A percentile compares a stretch with the other conserved stretches of the same genome.
These are phyloP conservation scores for Anas platyrhynchos DNA, from an alignment of 2,113 vertebrate genomes.

Conservation along the genomic window DNA sequence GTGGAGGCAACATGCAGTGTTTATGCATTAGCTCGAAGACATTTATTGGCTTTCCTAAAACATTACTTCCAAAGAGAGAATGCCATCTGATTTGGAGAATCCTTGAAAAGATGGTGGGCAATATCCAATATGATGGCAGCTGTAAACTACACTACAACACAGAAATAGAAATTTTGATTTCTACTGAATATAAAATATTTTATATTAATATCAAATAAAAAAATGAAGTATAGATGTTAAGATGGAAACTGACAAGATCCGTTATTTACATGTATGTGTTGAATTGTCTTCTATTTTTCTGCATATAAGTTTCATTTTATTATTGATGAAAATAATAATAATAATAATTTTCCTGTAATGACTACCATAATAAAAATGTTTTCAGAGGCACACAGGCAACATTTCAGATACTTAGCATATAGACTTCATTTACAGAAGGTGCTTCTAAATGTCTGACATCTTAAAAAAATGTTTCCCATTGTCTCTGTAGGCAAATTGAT, in stretches of 20 bases:
- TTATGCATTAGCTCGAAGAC: background rate
- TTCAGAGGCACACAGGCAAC: constrained; percentile 9
- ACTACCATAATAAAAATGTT: background rate
- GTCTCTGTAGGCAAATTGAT: background rate
- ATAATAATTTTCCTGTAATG: background rate
- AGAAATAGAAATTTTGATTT: background rate
- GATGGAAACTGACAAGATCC: background rate
- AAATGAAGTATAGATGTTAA: background rate
- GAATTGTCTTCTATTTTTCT: background rate
- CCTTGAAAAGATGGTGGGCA: background rate
- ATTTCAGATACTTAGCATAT: background rate
- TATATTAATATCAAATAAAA: background rate
- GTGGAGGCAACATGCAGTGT: background rate
- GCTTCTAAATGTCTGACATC: background rate
- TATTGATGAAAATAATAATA: background rate
- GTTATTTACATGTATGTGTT: background rate
- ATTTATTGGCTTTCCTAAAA: background rate
- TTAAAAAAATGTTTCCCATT: background rate
- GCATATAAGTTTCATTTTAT: background rate
- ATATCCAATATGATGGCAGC: background rate
- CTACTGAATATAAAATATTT: background rate
- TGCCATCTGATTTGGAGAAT: background rate
- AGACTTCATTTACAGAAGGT: constrained; percentile 23
- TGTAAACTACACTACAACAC: background rate
- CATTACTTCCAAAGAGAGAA: background rate